phyloP scores from a whole-genome alignment of 2,113 vertebrate species.

The Poeciliopsis prolifica region DNA sequence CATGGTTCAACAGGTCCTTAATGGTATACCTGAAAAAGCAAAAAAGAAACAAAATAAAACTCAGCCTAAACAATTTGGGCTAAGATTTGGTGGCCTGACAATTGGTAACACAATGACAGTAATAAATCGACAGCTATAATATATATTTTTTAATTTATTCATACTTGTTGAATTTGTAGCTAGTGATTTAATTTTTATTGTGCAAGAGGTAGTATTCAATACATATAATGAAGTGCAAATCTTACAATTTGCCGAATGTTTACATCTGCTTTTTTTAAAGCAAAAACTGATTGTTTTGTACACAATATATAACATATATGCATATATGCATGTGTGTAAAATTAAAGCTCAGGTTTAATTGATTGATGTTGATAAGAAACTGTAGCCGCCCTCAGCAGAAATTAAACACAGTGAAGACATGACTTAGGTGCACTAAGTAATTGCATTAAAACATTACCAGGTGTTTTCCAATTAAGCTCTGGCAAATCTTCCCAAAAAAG shows the following conservation, averaged over 20 bases:
- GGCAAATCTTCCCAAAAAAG: slow-evolving; percentile 1
- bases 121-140: neutral
- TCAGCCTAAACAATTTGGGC: neutral
- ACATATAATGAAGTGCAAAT: no score
- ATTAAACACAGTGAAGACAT: neutral
- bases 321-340: no score
- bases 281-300: no score
- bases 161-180: no score
- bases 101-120: neutral
- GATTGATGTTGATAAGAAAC: neutral
- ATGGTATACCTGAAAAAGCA: slow-evolving; percentile 86
- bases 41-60: neutral
- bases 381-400: neutral
- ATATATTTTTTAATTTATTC: no score
- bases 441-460: neutral
- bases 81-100: neutral
- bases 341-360: no score
- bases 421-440: neutral
- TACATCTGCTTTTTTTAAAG: no score
- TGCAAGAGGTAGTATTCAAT: no score
- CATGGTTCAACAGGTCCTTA: slow-evolving; percentile 94
- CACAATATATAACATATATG: no score
- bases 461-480: slow-evolving; percentile 7
- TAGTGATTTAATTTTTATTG: no score
- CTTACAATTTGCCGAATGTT: no score